Evolutionary conservation across 2,113 vertebrate species (phyloP).

Genomic region (Callospermophilus lateralis): DNA sequence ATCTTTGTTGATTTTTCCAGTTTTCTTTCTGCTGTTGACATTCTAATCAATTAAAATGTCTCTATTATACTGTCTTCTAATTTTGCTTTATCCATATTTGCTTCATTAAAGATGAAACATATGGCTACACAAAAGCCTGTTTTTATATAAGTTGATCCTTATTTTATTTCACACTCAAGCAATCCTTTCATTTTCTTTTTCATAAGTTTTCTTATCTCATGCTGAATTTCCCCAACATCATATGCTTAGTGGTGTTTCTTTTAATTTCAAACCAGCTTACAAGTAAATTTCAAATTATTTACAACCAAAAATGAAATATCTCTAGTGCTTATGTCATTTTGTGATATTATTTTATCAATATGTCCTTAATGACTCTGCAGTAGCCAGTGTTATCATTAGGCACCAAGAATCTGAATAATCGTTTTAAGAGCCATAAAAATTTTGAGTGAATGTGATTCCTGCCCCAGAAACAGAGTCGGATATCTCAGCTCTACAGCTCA

Average conservation of each 20-base stretch:
- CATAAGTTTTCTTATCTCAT: background rate
- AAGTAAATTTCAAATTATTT: conserved; percentile 77
- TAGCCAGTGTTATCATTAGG: conserved; percentile 76
- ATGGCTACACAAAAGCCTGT: background rate
- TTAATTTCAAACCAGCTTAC: conserved; percentile 68
- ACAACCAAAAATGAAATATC: conserved; percentile 67
- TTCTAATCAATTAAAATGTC: conserved; percentile 84
- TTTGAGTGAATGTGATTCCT: conserved; percentile 78
- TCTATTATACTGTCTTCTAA: conserved; percentile 77
- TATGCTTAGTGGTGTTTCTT: conserved; percentile 46
- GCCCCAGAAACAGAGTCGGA: conserved; percentile 49
- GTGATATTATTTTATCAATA: conserved; percentile 74
- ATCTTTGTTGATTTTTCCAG: conserved; percentile 80
- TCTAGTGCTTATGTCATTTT: conserved; percentile 75
- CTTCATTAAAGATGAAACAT: conserved; percentile 64
- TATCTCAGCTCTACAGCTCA: conserved; percentile 56
- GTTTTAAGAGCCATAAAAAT: conserved; percentile 66
- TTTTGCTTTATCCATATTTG: conserved; percentile 78
- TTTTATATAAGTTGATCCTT: conserved; percentile 55
- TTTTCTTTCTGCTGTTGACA: conserved; percentile 73
- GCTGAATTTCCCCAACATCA: conserved; percentile 70
- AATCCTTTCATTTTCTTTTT: conserved; percentile 74
- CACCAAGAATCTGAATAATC: conserved; percentile 77
- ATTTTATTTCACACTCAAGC: conserved; percentile 67
- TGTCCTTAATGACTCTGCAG: conserved; percentile 76